Evolutionary conservation across 2,797 vertebrate species (phyloP).

Genomic region (Trematomus bernacchii): DNA sequence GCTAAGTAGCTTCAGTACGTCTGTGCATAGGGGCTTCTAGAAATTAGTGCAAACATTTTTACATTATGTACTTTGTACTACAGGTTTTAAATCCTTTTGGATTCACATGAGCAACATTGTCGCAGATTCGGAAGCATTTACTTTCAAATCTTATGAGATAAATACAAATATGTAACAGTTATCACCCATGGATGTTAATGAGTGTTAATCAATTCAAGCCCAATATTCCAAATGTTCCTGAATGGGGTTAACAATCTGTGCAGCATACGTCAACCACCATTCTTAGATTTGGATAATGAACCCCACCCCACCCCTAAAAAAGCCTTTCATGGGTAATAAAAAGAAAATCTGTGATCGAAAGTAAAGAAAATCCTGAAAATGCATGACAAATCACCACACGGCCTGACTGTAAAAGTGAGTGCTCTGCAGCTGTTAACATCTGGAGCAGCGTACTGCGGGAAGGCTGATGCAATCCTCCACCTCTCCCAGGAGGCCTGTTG

Average conservation of each 20-base stretch:
- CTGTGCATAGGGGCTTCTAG: neutral
- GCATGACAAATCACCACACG: slow-evolving; percentile 23
- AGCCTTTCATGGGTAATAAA: neutral
- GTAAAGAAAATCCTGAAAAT: slow-evolving; percentile 28
- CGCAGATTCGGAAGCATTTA: neutral
- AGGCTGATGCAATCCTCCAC: slow-evolving; percentile 76
- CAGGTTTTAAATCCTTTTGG: neutral
- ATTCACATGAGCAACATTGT: neutral
- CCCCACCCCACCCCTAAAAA: neutral
- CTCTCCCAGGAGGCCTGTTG: slow-evolving; percentile 49
- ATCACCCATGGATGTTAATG: neutral
- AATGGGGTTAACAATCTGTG: too few species aligned
- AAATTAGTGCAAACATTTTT: neutral
- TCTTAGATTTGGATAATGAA: neutral
- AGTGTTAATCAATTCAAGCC: too few species aligned
- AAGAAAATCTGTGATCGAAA: neutral
- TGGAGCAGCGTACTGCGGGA: slow-evolving; percentile 48
- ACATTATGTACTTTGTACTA: neutral
- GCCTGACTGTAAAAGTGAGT: slow-evolving; percentile 43
- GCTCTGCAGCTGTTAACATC: slow-evolving; percentile 61
- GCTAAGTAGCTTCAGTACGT: neutral
- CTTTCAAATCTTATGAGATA: neutral
- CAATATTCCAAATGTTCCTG: too few species aligned
- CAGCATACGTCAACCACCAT: neutral
- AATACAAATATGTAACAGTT: neutral